phyloP scores from a whole-genome alignment of 2,888 invertebrate species.

The Busseola fusca region DNA sequence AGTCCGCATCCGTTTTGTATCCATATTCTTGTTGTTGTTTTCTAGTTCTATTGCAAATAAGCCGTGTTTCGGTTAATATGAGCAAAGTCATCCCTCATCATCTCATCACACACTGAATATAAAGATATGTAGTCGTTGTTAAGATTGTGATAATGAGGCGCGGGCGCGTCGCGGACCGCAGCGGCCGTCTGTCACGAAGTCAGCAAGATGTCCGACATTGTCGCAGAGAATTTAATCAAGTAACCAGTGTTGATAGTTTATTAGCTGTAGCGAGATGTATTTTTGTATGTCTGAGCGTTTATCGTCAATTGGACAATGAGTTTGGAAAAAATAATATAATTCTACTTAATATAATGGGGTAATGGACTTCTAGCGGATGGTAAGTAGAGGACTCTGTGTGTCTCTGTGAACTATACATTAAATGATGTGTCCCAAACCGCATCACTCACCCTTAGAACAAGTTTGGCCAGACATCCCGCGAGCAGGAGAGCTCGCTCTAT shows the following conservation, averaged over 20 bases:
- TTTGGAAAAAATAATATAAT: slow-evolving; percentile 55
- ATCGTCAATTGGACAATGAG: slow-evolving; percentile 78
- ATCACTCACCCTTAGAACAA: neutral
- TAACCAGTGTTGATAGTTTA: slow-evolving; percentile 74
- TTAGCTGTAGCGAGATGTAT: slow-evolving; percentile 85
- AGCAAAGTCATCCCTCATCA: slow-evolving; percentile 1
- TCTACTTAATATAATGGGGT: slow-evolving; percentile 49
- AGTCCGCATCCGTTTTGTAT: neutral
- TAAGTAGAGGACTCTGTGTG: neutral
- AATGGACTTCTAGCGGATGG: slow-evolving; percentile 14
- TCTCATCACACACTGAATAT: slow-evolving; percentile 41
- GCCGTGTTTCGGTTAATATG: neutral
- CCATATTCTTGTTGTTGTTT: slow-evolving; percentile 22
- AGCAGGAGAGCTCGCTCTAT: neutral
- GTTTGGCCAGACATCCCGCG: too few relatives aligned
- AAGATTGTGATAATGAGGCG: slow-evolving; percentile 80
- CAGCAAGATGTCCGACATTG: neutral
- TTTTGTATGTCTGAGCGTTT: slow-evolving; percentile 82
- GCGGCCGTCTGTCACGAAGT: slow-evolving; percentile 29
- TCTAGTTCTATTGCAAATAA: slow-evolving; percentile 6
- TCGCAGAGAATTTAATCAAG: slow-evolving; percentile 67
- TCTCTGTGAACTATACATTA: too few relatives aligned
- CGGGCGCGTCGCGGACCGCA: slow-evolving; percentile 71
- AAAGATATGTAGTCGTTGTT: slow-evolving; percentile 74
- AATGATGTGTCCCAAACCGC: neutral